A percentile compares a stretch with the other conserved stretches of the same genome.
These are phyloP conservation scores for Drosophila helvetica DNA, from an alignment of 2,888 invertebrate genomes.

Conservation along the genomic window DNA sequence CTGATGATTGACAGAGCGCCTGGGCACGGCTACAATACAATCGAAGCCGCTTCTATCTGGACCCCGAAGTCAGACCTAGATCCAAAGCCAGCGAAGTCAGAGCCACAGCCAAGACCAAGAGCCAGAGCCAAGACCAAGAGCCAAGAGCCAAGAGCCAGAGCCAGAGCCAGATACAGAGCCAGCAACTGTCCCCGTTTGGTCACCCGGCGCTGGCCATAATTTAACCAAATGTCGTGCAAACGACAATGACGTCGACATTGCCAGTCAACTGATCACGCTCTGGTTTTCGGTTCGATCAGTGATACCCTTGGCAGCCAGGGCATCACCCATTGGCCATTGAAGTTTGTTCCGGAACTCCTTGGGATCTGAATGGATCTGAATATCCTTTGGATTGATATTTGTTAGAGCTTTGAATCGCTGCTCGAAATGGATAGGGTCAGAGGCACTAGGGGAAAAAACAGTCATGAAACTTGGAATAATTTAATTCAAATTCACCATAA, in stretches of 20 bases:
- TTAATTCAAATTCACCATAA: too few species aligned
- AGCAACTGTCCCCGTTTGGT: slow-evolving; percentile 70
- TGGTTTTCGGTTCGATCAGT: slow-evolving; percentile 16
- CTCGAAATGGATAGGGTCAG: too few species aligned
- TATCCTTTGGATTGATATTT: neutral
- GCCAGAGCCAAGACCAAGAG: neutral
- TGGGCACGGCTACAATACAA: slow-evolving; percentile 67
- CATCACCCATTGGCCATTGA: too few species aligned
- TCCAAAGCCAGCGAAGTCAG: slow-evolving; percentile 26
- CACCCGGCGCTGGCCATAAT: slow-evolving; percentile 61
- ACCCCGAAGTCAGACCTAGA: slow-evolving; percentile 23
- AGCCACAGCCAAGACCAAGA: slow-evolving; percentile 29
- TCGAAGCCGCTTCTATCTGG: slow-evolving; percentile 49
- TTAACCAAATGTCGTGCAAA: slow-evolving; percentile 72
- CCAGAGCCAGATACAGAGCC: slow-evolving; percentile 36
- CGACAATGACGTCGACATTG: slow-evolving; percentile 38
- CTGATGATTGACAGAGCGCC: slow-evolving; percentile 62
- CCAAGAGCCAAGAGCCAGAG: slow-evolving; percentile 15
- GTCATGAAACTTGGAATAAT: too few species aligned
- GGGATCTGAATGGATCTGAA: too few species aligned
- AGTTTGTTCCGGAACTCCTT: neutral
- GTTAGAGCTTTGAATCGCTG: too few species aligned
- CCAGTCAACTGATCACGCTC: slow-evolving; percentile 53
- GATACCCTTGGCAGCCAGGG: neutral
- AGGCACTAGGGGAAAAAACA: too few species aligned